Evolutionary conservation across 2,113 vertebrate species (phyloP).

Genomic region (Eulemur rufifrons): DNA sequence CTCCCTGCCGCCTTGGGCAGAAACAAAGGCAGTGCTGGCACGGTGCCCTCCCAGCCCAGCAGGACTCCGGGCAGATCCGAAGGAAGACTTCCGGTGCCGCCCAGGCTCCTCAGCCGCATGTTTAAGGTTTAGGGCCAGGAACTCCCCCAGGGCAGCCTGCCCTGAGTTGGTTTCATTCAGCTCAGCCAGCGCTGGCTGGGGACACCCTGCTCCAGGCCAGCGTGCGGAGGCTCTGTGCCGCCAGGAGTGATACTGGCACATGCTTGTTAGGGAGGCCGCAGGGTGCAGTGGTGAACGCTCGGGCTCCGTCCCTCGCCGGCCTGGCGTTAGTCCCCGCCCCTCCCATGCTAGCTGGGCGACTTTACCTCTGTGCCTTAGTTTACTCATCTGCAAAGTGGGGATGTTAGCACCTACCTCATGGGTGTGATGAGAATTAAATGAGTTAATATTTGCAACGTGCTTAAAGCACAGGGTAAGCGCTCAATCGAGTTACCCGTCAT

Average conservation of each 20-base stretch:
- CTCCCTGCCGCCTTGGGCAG: neutral
- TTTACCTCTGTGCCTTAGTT: neutral
- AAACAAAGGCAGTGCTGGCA: neutral
- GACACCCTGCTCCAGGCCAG: neutral
- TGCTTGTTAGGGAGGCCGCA: neutral
- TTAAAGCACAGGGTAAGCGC: neutral
- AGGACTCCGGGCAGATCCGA: neutral
- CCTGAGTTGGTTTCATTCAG: neutral
- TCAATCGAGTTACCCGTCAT: neutral
- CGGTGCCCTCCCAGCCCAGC: accelerated
- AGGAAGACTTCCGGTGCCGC: neutral
- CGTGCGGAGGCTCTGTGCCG: accelerated
- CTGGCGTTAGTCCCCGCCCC: neutral
- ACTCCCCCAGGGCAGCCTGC: neutral
- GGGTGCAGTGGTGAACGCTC: accelerated
- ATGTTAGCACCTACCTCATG: neutral
- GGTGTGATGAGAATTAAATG: neutral
- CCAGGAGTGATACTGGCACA: accelerated
- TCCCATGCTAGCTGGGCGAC: accelerated
- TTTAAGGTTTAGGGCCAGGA: neutral
- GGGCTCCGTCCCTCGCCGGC: accelerated
- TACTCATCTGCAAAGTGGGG: neutral
- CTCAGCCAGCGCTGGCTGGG: neutral
- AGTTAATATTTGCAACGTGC: neutral
- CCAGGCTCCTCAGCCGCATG: neutral